phyloP scores from a whole-genome alignment of 2,113 vertebrate genomes.

The Dinomys branickii region DNA sequence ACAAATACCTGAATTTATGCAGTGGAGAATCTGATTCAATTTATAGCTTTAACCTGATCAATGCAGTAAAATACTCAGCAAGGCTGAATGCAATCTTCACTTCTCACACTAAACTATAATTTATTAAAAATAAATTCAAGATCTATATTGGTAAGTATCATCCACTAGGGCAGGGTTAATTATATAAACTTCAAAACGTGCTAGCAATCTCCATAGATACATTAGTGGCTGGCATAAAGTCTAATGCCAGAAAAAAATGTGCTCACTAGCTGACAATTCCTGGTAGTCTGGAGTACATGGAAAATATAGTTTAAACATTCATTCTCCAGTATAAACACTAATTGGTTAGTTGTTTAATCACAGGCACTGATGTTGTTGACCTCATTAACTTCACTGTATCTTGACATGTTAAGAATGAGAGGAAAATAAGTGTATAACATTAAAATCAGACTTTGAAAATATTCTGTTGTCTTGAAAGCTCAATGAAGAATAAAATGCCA shows the following conservation, averaged over 20 bases:
- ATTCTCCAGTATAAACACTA: slow-evolving; percentile 64
- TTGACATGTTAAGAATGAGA: slow-evolving; percentile 59
- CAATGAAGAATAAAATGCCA: slow-evolving; percentile 67
- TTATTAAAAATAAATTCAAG: slow-evolving; percentile 81
- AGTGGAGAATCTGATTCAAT: background rate
- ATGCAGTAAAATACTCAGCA: slow-evolving; percentile 48
- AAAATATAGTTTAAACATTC: slow-evolving; percentile 61
- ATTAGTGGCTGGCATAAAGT: slow-evolving; percentile 75
- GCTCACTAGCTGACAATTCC: slow-evolving; percentile 61
- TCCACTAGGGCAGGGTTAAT: slow-evolving; percentile 75
- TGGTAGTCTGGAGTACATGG: slow-evolving; percentile 27
- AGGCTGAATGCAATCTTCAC: slow-evolving; percentile 51
- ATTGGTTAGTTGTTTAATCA: slow-evolving; percentile 69
- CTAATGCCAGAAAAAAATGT: slow-evolving; percentile 67
- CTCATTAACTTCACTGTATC: slow-evolving; percentile 60
- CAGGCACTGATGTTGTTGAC: slow-evolving; percentile 61
- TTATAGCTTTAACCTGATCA: slow-evolving; percentile 51
- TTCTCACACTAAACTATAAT: slow-evolving; percentile 67
- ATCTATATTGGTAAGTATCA: slow-evolving; percentile 69
- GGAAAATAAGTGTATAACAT: slow-evolving; percentile 42
- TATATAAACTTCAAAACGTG: slow-evolving; percentile 76
- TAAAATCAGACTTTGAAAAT: slow-evolving; percentile 49
- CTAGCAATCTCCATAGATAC: slow-evolving; percentile 63
- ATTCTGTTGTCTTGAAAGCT: slow-evolving; percentile 65
- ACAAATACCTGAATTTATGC: slow-evolving; percentile 53